A percentile compares a stretch with the other conserved stretches of the same genome.
Conservation (phyloP, 2,113 vertebrate species). For the Sprattus sprattus region DNA sequence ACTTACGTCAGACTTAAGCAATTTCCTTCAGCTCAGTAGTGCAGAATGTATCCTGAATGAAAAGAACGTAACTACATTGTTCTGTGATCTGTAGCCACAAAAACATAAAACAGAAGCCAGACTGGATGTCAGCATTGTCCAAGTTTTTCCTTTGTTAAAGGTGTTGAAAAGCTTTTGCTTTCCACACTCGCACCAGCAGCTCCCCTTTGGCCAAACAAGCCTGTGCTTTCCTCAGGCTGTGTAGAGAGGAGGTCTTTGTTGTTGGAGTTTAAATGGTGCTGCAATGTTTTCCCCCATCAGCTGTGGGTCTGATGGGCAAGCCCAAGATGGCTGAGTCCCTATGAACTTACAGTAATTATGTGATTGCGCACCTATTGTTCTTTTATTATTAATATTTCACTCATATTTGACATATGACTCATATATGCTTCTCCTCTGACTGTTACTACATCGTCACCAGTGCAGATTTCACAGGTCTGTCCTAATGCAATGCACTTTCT, state of each 20-base stretch:
- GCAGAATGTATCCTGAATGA: slow-evolving; percentile 3
- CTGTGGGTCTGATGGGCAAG: slow-evolving; percentile 28
- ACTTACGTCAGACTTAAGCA: not conserved
- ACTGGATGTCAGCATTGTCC: not conserved
- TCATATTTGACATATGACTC: no score
- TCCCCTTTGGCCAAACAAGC: not conserved
- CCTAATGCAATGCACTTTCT: no score
- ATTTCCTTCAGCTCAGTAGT: not conserved
- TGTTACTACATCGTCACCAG: no score
- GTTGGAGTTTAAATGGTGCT: not conserved
- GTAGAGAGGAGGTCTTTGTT: not conserved
- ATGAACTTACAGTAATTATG: no score
- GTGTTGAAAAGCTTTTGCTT: not conserved
- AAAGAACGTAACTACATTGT: not conserved
- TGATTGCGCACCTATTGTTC: no score
- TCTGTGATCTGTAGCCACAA: not conserved
- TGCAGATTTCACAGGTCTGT: no score
- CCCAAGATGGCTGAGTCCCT: slow-evolving; percentile 23
- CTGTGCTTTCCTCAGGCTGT: not conserved
- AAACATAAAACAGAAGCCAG: not conserved
- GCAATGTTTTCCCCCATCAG: slow-evolving; percentile 26
- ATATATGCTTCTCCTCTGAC: no score
- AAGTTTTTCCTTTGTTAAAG: not conserved
- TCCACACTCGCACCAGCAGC: not conserved
- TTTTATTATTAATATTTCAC: no score